Percentiles rank a stretch among this genome's conserved stretches.
These are phyloP conservation scores for Actinemys pallida DNA, from an alignment of 2,113 vertebrate genomes.

Conservation along the genomic window DNA sequence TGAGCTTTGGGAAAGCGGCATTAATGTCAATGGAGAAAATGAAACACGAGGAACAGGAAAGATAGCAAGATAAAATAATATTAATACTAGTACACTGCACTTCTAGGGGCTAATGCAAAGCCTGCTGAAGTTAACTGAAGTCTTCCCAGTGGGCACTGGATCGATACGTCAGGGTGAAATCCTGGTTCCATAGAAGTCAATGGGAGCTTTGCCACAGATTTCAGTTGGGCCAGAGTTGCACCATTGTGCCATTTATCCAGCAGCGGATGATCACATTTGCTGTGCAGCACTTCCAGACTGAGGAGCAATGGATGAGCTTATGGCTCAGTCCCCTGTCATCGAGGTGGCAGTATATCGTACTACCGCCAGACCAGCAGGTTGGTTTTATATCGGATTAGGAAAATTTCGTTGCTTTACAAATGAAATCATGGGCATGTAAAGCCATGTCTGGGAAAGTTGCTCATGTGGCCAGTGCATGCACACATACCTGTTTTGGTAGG, in stretches of 20 bases:
- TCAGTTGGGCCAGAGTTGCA: neutral
- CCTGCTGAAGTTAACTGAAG: neutral
- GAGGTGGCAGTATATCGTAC: accelerated
- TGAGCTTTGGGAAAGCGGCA: neutral
- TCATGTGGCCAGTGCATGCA: accelerated
- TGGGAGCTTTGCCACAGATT: neutral
- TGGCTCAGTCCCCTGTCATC: too few species aligned
- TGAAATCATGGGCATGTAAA: neutral
- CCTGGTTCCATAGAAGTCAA: accelerated
- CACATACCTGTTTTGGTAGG: neutral
- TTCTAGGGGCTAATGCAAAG: neutral
- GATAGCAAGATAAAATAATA: neutral
- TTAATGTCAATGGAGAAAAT: neutral
- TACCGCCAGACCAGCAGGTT: neutral
- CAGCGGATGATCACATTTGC: neutral
- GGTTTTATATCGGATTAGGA: neutral
- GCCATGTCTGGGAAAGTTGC: accelerated
- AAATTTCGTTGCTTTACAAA: accelerated
- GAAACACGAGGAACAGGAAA: neutral
- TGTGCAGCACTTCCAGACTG: neutral
- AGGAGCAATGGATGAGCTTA: neutral
- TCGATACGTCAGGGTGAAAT: neutral
- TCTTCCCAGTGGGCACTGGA: neutral
- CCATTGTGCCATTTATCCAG: neutral
- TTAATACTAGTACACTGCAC: neutral